Percentiles rank a stretch among this genome's conserved stretches.
Evolutionary conservation across 2,113 vertebrate genomes (phyloP).

Genomic region (Sebastes schlegelii): DNA sequence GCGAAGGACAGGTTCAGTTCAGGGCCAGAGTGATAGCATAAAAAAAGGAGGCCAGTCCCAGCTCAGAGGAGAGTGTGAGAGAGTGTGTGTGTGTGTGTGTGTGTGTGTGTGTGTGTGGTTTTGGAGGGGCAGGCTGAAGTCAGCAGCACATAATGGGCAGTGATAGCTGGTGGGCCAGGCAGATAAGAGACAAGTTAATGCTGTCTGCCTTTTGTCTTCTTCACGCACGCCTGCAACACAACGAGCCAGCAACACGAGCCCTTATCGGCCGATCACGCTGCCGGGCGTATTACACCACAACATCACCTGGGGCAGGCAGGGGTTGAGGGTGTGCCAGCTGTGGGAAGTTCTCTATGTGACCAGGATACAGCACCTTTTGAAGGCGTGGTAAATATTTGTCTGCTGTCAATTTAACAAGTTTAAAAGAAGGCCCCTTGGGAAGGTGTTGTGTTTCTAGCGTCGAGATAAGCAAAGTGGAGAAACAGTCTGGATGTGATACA

Average conservation of each 20-base stretch:
- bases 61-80: background rate
- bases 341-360: constrained; percentile 52
- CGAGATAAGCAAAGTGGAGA: constrained; percentile 63
- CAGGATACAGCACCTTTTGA: constrained; percentile 62
- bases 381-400: constrained; percentile 75
- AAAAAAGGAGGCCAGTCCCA: constrained; percentile 32
- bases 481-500: constrained; percentile 47
- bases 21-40: constrained; percentile 62
- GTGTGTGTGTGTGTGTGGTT: constrained; percentile 18
- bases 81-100: constrained; percentile 4
- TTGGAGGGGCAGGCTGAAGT: constrained; percentile 18
- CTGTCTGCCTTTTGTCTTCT: constrained; percentile 81
- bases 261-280: constrained; percentile 71
- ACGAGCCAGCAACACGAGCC: constrained; percentile 65
- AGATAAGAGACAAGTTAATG: constrained; percentile 81
- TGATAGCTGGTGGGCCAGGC: constrained; percentile 53
- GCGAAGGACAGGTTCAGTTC: constrained; percentile 69
- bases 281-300: constrained; percentile 45
- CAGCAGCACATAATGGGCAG: constrained; percentile 58
- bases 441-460: constrained; percentile 52
- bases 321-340: constrained; percentile 52
- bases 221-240: constrained; percentile 76
- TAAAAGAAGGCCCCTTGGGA: constrained; percentile 36
- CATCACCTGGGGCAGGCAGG: constrained; percentile 66
- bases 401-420: constrained; percentile 65